phyloP scores from a whole-genome alignment of 2,113 vertebrate genomes.

The Ornithorhynchus anatinus region DNA sequence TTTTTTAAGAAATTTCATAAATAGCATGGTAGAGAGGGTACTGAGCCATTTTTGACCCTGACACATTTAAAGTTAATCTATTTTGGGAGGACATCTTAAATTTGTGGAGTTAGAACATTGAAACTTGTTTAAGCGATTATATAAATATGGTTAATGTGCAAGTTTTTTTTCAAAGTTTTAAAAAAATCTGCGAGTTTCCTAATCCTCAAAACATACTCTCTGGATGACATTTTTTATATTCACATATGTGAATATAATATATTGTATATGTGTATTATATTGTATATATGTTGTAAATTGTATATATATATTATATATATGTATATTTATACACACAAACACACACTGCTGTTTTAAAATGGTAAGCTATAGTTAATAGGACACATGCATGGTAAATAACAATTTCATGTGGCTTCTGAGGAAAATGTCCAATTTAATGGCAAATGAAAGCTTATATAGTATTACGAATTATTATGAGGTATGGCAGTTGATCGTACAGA shows the following conservation, averaged over 20 bases:
- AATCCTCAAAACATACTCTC: constrained; percentile 7
- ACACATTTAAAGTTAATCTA: background rate
- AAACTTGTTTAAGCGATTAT: constrained; percentile 9
- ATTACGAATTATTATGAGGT: constrained; percentile 67
- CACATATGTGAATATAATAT: too few species aligned
- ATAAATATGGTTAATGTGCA: background rate
- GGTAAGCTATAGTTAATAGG: constrained; percentile 62
- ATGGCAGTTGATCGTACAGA: constrained; percentile 69
- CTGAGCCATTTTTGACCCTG: constrained; percentile 3
- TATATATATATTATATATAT: too few species aligned
- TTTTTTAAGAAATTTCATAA: background rate
- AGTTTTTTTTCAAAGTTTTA: constrained; percentile 7
- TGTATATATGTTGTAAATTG: too few species aligned
- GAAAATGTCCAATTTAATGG: constrained; percentile 66
- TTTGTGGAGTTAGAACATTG: constrained; percentile 8
- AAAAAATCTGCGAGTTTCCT: constrained; percentile 13
- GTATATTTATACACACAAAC: too few species aligned
- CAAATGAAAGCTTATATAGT: constrained; percentile 69
- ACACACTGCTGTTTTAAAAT: constrained; percentile 36
- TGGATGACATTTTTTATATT: background rate
- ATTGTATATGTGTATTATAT: too few species aligned
- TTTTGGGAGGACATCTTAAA: background rate
- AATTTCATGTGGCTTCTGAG: constrained; percentile 55
- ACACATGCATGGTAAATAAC: constrained; percentile 60
- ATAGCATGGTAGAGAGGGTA: background rate